Base-by-base conservation (phyloP, 2,888 invertebrate species). In the Mechanitis mazaeus region DNA sequence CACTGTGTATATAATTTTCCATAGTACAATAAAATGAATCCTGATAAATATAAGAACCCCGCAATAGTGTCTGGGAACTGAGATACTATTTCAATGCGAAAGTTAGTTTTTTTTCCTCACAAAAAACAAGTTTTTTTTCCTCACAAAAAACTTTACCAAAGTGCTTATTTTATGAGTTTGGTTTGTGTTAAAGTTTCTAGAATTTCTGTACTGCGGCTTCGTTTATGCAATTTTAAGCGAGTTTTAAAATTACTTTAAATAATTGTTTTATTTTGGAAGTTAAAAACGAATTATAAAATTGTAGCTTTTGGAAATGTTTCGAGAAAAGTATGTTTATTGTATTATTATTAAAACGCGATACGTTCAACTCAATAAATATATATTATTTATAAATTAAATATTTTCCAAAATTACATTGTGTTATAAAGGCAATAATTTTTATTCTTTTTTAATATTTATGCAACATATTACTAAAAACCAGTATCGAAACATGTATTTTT, bases 201-300 rank as follows among this genome's bases (percentile, higher is more conserved):
- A 31, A 31, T 12, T 50, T 50, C 3, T 50, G 31, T 7, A 50
- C 9, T 50, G 9, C 31, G 31, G 31, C 3, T 31, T 7, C 2
- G 11, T 31, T 50, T 47, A 47, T 47, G 47, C 7, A 20, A 47
- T 47, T n/a, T 47, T 50, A 50, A 31, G 50, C 11, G 7, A 4
- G 31, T 50, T 50, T 31, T 12, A 20, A n/a, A 50, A 50, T 11
- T 31, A 31, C 31, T 50, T 31, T 50, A 31, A 3, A 50, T 31
- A 50, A 50, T 31, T 20, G 54, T 33, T 50, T 6, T 50, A 46
- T 11, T 46, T 54, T 45, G 46, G 4, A 56, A 46, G 33, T 56
- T 20, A 56, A 56, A 56, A 12, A 12, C 46, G 33, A 56, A 56
- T 46, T 45, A 45, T 45, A 33, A 33, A 33, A 28, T 28, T 42